phyloP scores from a whole-genome alignment of 2,888 invertebrate species.

The Calephelis perditalis region DNA sequence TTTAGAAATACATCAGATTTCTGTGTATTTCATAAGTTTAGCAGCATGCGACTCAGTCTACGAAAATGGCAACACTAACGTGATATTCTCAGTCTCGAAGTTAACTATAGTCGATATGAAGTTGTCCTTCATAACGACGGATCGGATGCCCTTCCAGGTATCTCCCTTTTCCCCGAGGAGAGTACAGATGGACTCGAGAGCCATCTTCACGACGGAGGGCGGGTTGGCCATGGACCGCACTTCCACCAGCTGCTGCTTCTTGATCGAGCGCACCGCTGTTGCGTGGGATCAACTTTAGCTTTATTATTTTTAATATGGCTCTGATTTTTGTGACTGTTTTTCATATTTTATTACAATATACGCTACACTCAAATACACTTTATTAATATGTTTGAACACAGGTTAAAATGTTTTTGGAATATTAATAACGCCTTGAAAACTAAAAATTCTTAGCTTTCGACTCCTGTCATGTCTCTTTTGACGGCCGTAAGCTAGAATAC shows the following conservation, averaged over 20 bases:
- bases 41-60: slow-evolving; percentile 32
- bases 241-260: slow-evolving; percentile 97
- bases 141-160: slow-evolving; percentile 96
- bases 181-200: slow-evolving; percentile 95
- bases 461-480: slow-evolving; percentile 1
- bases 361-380: neutral
- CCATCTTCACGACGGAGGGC: slow-evolving; percentile 93
- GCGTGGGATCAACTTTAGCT: slow-evolving; percentile 40
- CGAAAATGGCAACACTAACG: slow-evolving; percentile 80
- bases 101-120: slow-evolving; percentile 96
- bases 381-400: neutral
- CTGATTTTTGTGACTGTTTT: slow-evolving; percentile 4
- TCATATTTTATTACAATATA: neutral
- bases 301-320: slow-evolving; percentile 19
- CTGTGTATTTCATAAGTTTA: slow-evolving; percentile 4
- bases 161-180: slow-evolving; percentile 93
- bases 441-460: neutral
- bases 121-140: slow-evolving; percentile 95
- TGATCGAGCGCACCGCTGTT: slow-evolving; percentile 95
- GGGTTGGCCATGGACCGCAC: slow-evolving; percentile 97
- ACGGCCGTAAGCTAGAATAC: slow-evolving; percentile 1
- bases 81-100: slow-evolving; percentile 94
- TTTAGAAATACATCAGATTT: neutral
- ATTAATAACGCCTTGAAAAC: neutral
- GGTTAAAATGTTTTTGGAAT: neutral